Evolutionary conservation across 2,113 vertebrate genomes (phyloP).

Genomic region (Phrynosoma platyrhinos): DNA sequence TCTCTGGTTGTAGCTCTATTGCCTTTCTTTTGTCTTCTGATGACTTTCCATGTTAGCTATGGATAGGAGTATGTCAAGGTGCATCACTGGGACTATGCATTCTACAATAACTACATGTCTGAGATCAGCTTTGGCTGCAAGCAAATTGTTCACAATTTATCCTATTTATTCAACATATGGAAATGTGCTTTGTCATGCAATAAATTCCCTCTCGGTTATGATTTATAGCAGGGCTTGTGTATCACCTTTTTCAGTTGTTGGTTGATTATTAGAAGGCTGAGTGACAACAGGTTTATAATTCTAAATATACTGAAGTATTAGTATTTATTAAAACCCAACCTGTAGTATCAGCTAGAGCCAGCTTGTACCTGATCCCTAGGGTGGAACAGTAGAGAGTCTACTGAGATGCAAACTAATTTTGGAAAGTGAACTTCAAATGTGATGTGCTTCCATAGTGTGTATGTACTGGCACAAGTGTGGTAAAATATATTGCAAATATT

Average conservation of each 20-base stretch:
- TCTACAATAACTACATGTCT: background rate
- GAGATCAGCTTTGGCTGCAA: conserved; percentile 7
- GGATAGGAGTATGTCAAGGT: background rate
- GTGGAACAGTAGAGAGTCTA: background rate
- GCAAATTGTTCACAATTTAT: background rate
- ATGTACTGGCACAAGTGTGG: background rate
- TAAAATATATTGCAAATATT: background rate
- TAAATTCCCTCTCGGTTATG: background rate
- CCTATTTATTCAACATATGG: background rate
- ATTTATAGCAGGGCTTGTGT: conserved; percentile 1
- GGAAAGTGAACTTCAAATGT: background rate
- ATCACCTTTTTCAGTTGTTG: background rate
- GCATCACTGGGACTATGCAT: background rate
- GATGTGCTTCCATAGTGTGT: background rate
- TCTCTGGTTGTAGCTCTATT: conserved; percentile 21
- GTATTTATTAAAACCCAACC: background rate
- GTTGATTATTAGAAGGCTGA: background rate
- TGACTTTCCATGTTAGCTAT: background rate
- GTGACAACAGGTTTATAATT: background rate
- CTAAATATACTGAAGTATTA: background rate
- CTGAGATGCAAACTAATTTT: background rate
- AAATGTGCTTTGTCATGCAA: background rate
- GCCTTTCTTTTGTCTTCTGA: background rate
- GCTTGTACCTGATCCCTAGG: background rate
- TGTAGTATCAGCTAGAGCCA: background rate